Evolutionary conservation across 2,113 vertebrate genomes (phyloP).

Genomic region (Fregata magnificens): DNA sequence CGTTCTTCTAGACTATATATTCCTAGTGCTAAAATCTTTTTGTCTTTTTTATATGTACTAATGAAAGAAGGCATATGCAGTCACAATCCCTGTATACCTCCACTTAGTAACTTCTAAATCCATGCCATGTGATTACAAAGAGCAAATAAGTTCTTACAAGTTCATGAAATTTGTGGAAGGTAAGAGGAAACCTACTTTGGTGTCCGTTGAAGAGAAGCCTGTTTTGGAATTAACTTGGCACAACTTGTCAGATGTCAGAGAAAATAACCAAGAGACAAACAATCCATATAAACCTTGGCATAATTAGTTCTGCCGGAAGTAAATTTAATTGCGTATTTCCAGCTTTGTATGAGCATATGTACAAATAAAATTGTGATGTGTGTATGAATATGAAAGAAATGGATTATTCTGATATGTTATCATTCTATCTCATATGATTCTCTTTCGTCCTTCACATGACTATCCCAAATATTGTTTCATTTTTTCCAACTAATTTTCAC

Average conservation of each 20-base stretch:
- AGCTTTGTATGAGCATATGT: not conserved
- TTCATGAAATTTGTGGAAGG: not conserved
- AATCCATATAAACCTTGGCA: not conserved
- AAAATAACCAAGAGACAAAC: not conserved
- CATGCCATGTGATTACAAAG: not conserved
- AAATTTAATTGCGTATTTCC: not conserved
- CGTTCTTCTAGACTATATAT: not conserved
- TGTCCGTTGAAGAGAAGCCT: not conserved
- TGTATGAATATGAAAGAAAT: not conserved
- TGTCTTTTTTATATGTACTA: not conserved
- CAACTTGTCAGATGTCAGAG: not conserved
- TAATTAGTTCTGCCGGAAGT: not conserved
- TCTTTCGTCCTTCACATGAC: not conserved
- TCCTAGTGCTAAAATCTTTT: not conserved
- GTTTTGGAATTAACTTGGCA: not conserved
- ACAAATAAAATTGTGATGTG: not conserved
- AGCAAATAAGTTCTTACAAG: not conserved
- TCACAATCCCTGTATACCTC: not conserved
- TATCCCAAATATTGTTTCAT: not conserved
- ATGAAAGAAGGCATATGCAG: not conserved
- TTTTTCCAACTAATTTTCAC: not conserved
- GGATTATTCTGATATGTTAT: not conserved
- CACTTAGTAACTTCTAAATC: not conserved
- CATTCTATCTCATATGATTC: not conserved
- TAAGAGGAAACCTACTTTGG: not conserved